Evolutionary conservation across 2,113 vertebrate genomes (phyloP), one percentile per base, ranked within the genome.

Genomic region (Neoarius graeffei): DNA sequence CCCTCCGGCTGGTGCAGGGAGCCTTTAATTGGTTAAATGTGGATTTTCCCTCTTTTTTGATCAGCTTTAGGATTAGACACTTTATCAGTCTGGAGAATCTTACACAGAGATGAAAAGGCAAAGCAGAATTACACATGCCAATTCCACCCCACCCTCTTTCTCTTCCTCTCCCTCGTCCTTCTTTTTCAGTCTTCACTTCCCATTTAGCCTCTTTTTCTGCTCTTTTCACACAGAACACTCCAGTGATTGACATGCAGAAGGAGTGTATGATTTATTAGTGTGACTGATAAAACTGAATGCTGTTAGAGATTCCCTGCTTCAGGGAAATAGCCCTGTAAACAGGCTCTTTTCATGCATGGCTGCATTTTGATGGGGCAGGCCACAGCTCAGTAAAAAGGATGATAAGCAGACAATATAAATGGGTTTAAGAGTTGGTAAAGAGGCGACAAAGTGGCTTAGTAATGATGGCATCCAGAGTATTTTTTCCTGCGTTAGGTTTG

Each of bases 11-110:
- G 95, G 96, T 96, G 97, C 96, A 92, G 94, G 92, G 96, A 95
- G 89, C 95, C 96, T 97, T 97, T 99, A 98, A 99, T 99, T 99
- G 97, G 97, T 97, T 98, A 98, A 98, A 98, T 98, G 97, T 96
- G 97, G 97, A 97, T 98, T 97, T 97, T 96, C 96, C 97, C 97
- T 97, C 98, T 97, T 96, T 96, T 97, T 97, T 97, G 96, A 99
- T 99, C 97, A 97, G 94, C 95, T 96, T 95, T 95, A 94, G 97
- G 97, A 99, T 99, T 98, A 99, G 96, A 96, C 94, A 92, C 94
- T 94, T 97, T 99, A 99, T 99, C 98, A 97, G 95, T 96, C 93
- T 95, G 93, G 95, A 98, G 96, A 97, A 99, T 99, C 97, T 97
- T 95, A 97, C 95, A 96, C 96, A 91, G 93, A 98, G 97, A 99